Base-by-base conservation (phyloP, 2,888 invertebrate genomes). In the Epsilonema sp. region DNA sequence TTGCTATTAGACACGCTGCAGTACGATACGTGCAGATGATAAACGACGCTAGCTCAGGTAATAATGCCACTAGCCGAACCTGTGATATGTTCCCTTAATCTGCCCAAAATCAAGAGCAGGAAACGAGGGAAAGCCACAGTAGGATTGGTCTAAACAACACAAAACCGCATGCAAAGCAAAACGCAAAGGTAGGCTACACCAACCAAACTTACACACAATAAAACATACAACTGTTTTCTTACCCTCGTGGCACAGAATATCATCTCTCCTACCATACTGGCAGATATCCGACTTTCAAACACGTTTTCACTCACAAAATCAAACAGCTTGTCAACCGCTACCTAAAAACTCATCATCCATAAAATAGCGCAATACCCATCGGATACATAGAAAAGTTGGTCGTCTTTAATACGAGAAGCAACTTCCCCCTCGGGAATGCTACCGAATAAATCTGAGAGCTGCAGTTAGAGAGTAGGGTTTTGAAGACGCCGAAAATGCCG, bases 201-300 rank as follows among this genome's bases (percentile, higher is more conserved):
- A n/a, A n/a, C n/a, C n/a, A n/a, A n/a, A n/a, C n/a, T n/a, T n/a
- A n/a, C n/a, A n/a, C n/a, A n/a, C n/a, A n/a, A n/a, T n/a, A n/a
- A n/a, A n/a, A n/a, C n/a, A n/a, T n/a, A n/a, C n/a, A n/a, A n/a
- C n/a, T n/a, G n/a, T n/a, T n/a, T n/a, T n/a, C n/a, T n/a, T n/a
- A n/a, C n/a, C n/a, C 55, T 37, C 36, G 70, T 66, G 48, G 70
- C 71, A 26, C 71, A 67, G 48, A 77, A 74, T 51, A 81, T 75
- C 49, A 86, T 67, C 11, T 77, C 75, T 0, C 80, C 82, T 1
- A 82, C 76, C 63, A 82, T 75, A 61, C 78, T 78, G 0, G 85
- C 86, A 1, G 84, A 79, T 0, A 86, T 80, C 57, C 78, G 78
- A 0, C 79, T 78, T 64, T 87, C 87, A 55, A 82, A 75, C n/a